Evolutionary conservation across 2,888 invertebrate genomes (phyloP).

Genomic region (Diarsia dahlii): DNA sequence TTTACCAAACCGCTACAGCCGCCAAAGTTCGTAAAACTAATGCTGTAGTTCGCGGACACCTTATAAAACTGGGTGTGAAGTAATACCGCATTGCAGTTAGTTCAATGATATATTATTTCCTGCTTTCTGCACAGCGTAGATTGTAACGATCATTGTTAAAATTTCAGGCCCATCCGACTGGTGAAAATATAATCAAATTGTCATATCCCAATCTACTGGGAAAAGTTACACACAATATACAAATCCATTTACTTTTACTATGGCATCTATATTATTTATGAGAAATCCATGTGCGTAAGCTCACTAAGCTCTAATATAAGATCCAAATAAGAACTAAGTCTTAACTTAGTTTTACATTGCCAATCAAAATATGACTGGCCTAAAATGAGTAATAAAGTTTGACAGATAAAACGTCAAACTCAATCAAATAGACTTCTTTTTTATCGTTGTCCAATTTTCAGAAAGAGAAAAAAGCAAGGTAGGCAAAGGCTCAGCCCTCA

Average conservation of each 20-base stretch:
- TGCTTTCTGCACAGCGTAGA: constrained; percentile 20
- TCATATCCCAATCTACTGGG: neutral
- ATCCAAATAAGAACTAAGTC: neutral
- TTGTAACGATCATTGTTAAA: constrained; percentile 44
- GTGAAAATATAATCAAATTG: constrained; percentile 13
- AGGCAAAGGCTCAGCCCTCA: neutral
- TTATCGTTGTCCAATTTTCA: neutral
- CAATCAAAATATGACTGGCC: too few relatives aligned
- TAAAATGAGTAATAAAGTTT: too few relatives aligned
- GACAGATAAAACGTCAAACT: neutral
- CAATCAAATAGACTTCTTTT: constrained; percentile 4
- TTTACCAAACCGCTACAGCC: constrained; percentile 34
- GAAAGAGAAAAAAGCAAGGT: neutral
- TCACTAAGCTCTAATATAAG: neutral
- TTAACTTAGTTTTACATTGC: too few relatives aligned
- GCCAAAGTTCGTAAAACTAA: constrained; percentile 29
- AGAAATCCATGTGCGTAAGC: neutral
- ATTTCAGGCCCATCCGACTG: constrained; percentile 24
- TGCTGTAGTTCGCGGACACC: constrained; percentile 20
- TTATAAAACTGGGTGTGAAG: constrained; percentile 52
- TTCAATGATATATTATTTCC: constrained; percentile 47
- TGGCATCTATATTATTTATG: neutral
- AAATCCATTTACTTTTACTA: constrained; percentile 3
- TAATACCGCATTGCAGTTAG: constrained; percentile 66
- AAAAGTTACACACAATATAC: neutral